Conservation (phyloP, 2,113 vertebrate species). For the Brachypteracias leptosomus region DNA sequence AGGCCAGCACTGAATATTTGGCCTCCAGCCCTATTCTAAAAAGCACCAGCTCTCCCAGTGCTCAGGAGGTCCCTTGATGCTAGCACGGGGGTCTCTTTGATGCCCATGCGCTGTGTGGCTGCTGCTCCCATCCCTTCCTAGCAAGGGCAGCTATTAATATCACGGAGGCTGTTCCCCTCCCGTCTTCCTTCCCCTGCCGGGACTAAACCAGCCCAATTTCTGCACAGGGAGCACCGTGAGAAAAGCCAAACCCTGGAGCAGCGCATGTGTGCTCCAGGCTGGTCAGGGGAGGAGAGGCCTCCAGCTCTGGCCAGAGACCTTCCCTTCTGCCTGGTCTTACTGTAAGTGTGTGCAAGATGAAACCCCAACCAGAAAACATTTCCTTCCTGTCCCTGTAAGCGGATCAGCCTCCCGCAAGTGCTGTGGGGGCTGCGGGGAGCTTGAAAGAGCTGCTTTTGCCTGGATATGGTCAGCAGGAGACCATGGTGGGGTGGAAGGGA, state of each 20-base stretch:
- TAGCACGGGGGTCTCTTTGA: not conserved
- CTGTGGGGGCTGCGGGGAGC: not conserved
- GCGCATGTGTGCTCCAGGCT: accelerated
- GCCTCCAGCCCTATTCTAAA: not conserved
- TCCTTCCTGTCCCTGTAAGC: conserved; percentile 51
- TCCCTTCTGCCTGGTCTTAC: not conserved
- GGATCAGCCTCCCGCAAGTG: not conserved
- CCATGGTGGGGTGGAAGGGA: accelerated
- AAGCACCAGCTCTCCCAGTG: not conserved
- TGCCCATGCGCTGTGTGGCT: not conserved
- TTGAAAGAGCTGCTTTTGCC: not conserved
- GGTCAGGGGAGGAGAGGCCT: not conserved
- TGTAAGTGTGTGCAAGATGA: conserved; percentile 41
- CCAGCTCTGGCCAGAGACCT: not conserved
- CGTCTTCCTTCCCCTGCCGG: not conserved
- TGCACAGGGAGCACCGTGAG: not conserved
- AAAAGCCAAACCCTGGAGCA: not conserved
- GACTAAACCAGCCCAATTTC: not conserved
- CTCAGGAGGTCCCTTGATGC: not conserved
- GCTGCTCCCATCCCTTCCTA: not conserved
- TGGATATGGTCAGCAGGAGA: not conserved
- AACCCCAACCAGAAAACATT: conserved; percentile 33
- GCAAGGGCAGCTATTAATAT: conserved; percentile 34
- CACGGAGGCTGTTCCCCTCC: not conserved
- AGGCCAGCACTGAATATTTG: accelerated